Percentiles rank a stretch among this genome's conserved stretches.
These are phyloP conservation scores for Armadillidium nasatum DNA, from an alignment of 1,140 invertebrate species.

Conservation along the genomic window DNA sequence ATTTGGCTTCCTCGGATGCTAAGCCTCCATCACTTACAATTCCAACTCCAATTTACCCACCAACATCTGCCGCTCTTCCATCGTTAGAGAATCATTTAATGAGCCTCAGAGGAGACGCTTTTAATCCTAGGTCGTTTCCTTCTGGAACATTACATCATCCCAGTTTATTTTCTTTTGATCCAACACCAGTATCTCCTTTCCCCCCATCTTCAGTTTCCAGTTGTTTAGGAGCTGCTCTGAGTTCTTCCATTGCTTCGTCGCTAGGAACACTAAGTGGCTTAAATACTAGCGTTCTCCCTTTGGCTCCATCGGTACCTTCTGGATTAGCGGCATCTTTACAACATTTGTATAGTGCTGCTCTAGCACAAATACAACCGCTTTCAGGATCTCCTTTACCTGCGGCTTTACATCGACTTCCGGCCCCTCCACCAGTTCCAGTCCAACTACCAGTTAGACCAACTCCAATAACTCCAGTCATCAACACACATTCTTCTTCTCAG, in stretches of 20 bases:
- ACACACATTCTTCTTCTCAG: neutral
- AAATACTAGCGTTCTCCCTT: constrained; percentile 4
- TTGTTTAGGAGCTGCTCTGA: neutral
- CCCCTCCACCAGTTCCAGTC: constrained; percentile 25
- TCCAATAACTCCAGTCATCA: neutral
- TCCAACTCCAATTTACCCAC: constrained; percentile 28
- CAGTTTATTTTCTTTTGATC: neutral
- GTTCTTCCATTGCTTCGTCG: constrained; percentile 1
- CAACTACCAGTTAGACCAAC: constrained; percentile 22
- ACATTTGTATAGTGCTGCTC: constrained; percentile 35
- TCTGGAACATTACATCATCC: neutral
- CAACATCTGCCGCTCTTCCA: neutral
- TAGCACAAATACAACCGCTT: constrained; percentile 29
- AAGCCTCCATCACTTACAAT: constrained; percentile 30
- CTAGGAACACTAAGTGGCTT: neutral
- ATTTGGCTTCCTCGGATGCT: constrained; percentile 36
- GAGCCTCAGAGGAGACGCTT: neutral
- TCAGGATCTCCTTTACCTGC: constrained; percentile 18
- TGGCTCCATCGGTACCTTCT: constrained; percentile 27
- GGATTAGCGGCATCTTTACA: constrained; percentile 35
- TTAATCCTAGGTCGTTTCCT: neutral
- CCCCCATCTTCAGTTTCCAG: neutral
- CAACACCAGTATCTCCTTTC: neutral
- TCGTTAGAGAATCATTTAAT: neutral
- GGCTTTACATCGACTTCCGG: constrained; percentile 12